Conservation (phyloP, 2,888 invertebrate genomes). For the Catocala nupta region DNA sequence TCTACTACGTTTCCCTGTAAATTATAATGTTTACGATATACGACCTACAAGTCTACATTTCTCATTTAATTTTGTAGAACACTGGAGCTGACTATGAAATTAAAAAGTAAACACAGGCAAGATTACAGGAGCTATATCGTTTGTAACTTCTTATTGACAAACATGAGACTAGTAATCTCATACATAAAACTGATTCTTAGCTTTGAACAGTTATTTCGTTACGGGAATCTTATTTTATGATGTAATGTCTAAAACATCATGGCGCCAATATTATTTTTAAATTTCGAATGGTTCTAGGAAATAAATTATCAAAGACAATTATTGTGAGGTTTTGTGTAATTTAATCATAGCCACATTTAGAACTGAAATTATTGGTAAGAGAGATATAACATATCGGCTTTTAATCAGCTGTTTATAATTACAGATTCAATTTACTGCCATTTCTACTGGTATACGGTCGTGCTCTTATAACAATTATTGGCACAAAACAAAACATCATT, state of each 20-base stretch:
- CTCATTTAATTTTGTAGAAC: slow-evolving; percentile 7
- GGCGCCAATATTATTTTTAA: slow-evolving; percentile 36
- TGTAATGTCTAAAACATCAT: slow-evolving; percentile 21
- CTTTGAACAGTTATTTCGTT: slow-evolving; percentile 5
- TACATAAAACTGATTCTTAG: slow-evolving; percentile 2
- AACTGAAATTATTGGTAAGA: slow-evolving; percentile 12
- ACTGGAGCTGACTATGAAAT: slow-evolving; percentile 14
- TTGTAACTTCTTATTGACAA: slow-evolving; percentile 30
- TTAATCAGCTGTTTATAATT: slow-evolving; percentile 14
- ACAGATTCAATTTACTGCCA: slow-evolving; percentile 33
- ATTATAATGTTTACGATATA: slow-evolving; percentile 33
- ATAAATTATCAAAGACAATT: slow-evolving; percentile 19
- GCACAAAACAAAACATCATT: slow-evolving; percentile 60
- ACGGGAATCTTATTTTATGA: slow-evolving; percentile 2
- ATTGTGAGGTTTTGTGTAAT: slow-evolving; percentile 26
- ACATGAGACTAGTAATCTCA: slow-evolving; percentile 23
- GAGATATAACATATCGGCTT: slow-evolving; percentile 17
- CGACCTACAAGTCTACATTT: slow-evolving; percentile 15
- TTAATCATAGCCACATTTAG: slow-evolving; percentile 30
- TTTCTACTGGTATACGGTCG: slow-evolving; percentile 30
- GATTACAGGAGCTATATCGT: slow-evolving; percentile 31
- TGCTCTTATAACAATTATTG: slow-evolving; percentile 51
- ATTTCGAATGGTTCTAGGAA: slow-evolving; percentile 2
- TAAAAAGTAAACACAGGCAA: slow-evolving; percentile 37
- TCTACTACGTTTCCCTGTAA: slow-evolving; percentile 46